Evolutionary conservation across 2,113 vertebrate species (phyloP), one percentile per base, ranked within the genome.

Genomic region (Tetraodon nigroviridis): DNA sequence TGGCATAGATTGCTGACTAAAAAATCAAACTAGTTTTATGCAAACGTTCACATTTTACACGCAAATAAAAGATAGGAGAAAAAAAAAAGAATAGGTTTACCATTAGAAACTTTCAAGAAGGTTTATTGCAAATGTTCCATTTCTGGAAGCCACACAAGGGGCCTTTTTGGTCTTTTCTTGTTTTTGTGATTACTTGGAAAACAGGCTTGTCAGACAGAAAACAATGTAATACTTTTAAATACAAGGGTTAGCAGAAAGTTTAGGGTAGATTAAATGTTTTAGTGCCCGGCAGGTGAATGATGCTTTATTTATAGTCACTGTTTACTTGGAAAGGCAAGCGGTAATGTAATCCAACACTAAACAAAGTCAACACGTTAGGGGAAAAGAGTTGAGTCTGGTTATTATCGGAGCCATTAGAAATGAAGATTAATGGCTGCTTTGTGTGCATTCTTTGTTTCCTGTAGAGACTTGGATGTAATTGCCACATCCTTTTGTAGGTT

Each of bases 301-400:
- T 12, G 32, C 32, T 37, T 37, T 37, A 37, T 56, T 55, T 46
- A 47, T 50, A 72, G 29, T 11, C 15, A 15, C 16, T 8, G 46
- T 50, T 65, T 72, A 24, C 51, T 44, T n/a, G 40, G 40, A 59
- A 55, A 20, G 56, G 70, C 47, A 52, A 51, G n/a, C 40, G 24
- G 1, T 0, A 10, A 22, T 49, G 7, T 42, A 55, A 49, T 45
- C 22, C 53, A 57, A 52, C 32, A 59, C n/a, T 37, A 40, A 51
- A 54, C 13, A 40, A 12, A 40, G n/a, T 16, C 32, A 32, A 32
- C 50, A 49, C 1, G n/a, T 42, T 41, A 29, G 29, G 22, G 40
- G 45, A 16, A 52, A 37, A n/a, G 6, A 24, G 14, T 17, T 46
- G 11, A n/a, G 46, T 55, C 18, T 46, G 47, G 27, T 40, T 37